Evolutionary conservation across 1,140 invertebrate genomes (phyloP), one percentile per base, ranked within the genome.

Genomic region (Drosophila ironensis): DNA sequence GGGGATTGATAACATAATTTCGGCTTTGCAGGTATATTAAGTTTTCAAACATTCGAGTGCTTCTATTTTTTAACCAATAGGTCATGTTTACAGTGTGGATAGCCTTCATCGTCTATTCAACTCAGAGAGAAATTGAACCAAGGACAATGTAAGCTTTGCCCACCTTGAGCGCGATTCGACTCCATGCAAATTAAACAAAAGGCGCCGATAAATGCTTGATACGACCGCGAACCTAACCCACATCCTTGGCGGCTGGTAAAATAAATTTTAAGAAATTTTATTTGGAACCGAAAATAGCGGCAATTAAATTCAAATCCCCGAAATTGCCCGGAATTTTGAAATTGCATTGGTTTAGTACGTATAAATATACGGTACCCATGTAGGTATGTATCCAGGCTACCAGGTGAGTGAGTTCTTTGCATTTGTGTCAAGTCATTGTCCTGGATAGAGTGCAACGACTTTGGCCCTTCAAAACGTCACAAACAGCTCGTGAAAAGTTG

Each of bases 61-160:
- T n/a, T n/a, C n/a, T n/a, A n/a, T n/a, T n/a, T n/a, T n/a, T n/a
- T n/a, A n/a, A n/a, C n/a, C n/a, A n/a, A n/a, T n/a, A n/a, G n/a
- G n/a, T n/a, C n/a, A 51, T 27, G 17, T 2, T 37, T 66, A 51
- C 44, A 44, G 38, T 30, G 50, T 14, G 47, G 37, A 42, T 59
- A 76, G 64, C 72, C 77, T 82, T 82, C 61, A 42, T 19, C 53
- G 77, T 82, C 45, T 82, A 72, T 82, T 82, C 72, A 82, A 82
- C 77, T 76, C 77, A 51, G 41, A 28, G 24, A 4, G 42, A 68
- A 81, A 81, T 72, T 81, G 72, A 77, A 53, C 63, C 77, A 76
- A 82, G 77, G 77, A 76, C 77, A 67, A n/a, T n/a, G n/a, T 60
- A 54, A 61, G 37, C 67, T 44, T 35, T 44, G 61, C 38, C 59